These are phyloP conservation scores for Tokudaia tokunoshimensis DNA, from an alignment of 2,797 vertebrate genomes.

Conservation along the genomic window DNA sequence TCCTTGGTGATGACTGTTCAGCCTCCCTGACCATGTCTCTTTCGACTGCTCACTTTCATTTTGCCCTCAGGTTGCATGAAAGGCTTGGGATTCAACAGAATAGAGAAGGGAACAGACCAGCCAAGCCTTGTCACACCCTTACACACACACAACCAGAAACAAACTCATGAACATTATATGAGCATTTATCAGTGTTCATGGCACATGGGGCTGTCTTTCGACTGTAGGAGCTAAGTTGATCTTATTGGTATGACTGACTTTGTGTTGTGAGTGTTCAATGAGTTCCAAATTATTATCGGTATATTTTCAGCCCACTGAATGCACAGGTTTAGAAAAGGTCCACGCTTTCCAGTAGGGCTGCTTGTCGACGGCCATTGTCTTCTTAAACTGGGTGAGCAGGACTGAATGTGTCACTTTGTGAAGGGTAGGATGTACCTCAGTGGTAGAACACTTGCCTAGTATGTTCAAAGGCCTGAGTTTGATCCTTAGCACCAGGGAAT, in stretches of 20 bases:
- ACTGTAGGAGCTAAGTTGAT: background rate
- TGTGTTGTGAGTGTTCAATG: background rate
- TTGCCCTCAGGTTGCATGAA: constrained; percentile 34
- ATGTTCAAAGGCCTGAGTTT: background rate
- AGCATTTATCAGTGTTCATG: background rate
- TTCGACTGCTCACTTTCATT: constrained; percentile 12
- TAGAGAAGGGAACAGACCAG: background rate
- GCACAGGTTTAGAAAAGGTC: background rate
- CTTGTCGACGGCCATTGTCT: background rate
- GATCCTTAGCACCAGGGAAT: background rate
- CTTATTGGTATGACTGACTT: background rate
- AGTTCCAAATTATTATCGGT: background rate
- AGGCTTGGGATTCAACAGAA: constrained; percentile 18
- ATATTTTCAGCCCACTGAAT: background rate
- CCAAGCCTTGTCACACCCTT: background rate
- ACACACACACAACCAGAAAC: background rate
- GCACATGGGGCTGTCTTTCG: background rate
- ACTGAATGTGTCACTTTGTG: background rate
- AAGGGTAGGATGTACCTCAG: background rate
- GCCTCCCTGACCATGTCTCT: background rate
- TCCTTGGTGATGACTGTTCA: background rate
- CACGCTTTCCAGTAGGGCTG: background rate
- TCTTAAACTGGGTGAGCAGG: background rate
- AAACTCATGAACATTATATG: background rate
- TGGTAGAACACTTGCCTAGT: background rate